Base-by-base conservation (phyloP, 2,888 invertebrate genomes). In the Eupithecia subfuscata region DNA sequence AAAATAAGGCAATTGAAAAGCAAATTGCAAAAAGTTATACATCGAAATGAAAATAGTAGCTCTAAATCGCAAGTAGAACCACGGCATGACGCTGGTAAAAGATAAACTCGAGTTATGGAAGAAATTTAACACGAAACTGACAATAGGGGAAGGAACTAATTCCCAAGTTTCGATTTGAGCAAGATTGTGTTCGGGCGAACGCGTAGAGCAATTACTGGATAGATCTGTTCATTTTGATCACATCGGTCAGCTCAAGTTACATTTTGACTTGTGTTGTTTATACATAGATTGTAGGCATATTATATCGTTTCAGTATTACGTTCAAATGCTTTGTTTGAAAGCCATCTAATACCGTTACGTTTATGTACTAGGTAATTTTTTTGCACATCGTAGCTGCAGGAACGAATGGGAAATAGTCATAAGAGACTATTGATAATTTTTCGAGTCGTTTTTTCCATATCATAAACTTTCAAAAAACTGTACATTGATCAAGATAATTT, bases 101-200 rank as follows among this genome's bases (percentile, higher is more conserved):
- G 16, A 64, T 34, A 34, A 70, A 68, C 71, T 74, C 52, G n/a
- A 70, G n/a, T 71, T 64, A 74, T 56, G 43, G 37, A 71, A 69
- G 71, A 76, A 76, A 76, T 64, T 71, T 63, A 69, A 76, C 71
- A 69, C 71, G 60, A 45, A 69, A 71, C 63, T 74, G 71, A 74
- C 74, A 71, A 70, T 48, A 68, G 73, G 71, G 71, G 76, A 74
- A 65, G 43, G 37, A 76, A 74, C 73, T 74, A 74, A 74, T 76
- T 67, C 45, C 56, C 14, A 76, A 74, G 76, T 74, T 76, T 71
- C 73, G 56, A 71, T 71, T 69, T 16, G 73, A 75, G 64, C 71
- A 69, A 69, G 70, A 76, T 76, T 71, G 71, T 74, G 37, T 75
- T 73, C 48, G 73, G 67, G 45, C 68, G 43, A 69, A 34, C 52